Evolutionary conservation across 2,113 vertebrate species (phyloP).

Genomic region (Oncorhynchus gorbuscha): DNA sequence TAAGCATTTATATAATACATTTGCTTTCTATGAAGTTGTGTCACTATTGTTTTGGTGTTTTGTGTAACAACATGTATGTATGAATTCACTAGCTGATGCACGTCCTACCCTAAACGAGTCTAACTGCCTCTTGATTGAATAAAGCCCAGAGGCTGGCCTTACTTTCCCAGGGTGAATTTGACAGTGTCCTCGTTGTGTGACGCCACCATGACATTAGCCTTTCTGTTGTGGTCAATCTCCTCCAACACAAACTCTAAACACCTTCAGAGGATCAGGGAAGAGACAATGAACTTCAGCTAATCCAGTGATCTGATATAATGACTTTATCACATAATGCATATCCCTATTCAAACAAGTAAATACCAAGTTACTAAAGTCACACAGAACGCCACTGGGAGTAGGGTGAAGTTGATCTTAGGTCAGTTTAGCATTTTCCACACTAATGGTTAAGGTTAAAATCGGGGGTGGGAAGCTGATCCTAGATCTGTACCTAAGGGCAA

Average conservation of each 20-base stretch:
- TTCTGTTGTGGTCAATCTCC: slow-evolving; percentile 77
- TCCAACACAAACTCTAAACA: slow-evolving; percentile 87
- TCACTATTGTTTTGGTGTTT: neutral
- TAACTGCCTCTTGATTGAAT: neutral
- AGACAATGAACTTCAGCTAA: neutral
- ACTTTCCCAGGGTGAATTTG: slow-evolving; percentile 84
- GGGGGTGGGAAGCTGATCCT: neutral
- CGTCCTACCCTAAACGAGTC: neutral
- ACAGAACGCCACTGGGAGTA: neutral
- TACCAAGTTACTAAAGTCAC: neutral
- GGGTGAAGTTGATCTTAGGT: no score
- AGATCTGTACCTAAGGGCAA: neutral
- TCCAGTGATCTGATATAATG: neutral
- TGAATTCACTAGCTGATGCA: neutral
- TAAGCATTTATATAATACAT: neutral
- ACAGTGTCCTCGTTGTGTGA: slow-evolving; percentile 90
- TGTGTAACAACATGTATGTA: neutral
- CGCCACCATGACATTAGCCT: slow-evolving; percentile 87
- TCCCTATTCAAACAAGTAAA: neutral
- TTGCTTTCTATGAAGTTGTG: neutral
- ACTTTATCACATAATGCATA: neutral
- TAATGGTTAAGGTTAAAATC: neutral
- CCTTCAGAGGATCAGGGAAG: slow-evolving; percentile 60
- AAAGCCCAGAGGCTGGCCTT: slow-evolving; percentile 6
- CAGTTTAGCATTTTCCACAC: neutral